Evolutionary conservation across 2,797 vertebrate species (phyloP), one percentile per base, ranked within the genome.

Genomic region (Mus caroli): DNA sequence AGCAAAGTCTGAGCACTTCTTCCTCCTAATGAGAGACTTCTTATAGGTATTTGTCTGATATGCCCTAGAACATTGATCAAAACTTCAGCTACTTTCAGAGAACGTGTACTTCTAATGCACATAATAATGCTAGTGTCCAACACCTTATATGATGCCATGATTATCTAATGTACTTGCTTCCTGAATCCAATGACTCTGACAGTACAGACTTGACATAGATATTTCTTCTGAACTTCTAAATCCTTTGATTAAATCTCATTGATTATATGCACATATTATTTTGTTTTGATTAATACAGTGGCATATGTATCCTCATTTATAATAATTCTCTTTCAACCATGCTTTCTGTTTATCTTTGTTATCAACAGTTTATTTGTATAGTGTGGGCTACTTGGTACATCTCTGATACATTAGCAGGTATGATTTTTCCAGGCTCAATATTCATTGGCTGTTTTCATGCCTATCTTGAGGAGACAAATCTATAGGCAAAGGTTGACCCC

Each of bases 391-490:
- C 90, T 92, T 96, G 62, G n/a, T 90, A 67, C 90, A 69, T 4
- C 73, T 78, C 79, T 96, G 82, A 46, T 83, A 93, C 82, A 94
- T 95, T 89, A 93, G 60, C 75, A 94, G 87, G 92, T 91, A 71
- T 90, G 73, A 75, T 62, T 95, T 93, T 94, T 92, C 76, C 46
- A 90, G 0, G 5, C 58, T 96, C 7, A 24, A 0, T 2, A 52
- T 40, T 92, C 52, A 95, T 7, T 87, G 86, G 31, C 56, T 94
- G 62, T 89, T 97, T 96, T 94, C 52, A 73, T 52, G 31, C 19
- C 9, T 46, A 71, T 67, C 26, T 92, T 31, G 40, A 60, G 62
- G 69, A 88, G 20, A 54, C 7, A 78, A 85, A 86, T 93, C 40
- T 71, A 37, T 64, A 17, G 64, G 62, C 92, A 96, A 88, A 91